A percentile compares a stretch with the other conserved stretches of the same genome.
Evolutionary conservation across 2,113 vertebrate species (phyloP).

Genomic region (Toxostoma redivivum): DNA sequence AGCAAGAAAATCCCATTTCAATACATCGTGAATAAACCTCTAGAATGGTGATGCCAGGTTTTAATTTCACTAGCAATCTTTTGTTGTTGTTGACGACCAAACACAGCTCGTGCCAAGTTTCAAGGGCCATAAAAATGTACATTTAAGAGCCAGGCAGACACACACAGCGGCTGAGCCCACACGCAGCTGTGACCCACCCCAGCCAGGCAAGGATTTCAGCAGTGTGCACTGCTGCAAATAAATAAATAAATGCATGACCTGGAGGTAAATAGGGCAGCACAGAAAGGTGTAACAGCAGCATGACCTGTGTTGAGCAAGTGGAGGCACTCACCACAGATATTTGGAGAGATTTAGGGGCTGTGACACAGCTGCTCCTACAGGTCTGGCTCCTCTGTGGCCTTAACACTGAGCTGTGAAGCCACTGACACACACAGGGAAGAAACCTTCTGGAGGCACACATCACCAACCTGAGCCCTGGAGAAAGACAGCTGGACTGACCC

Average conservation of each 20-base stretch:
- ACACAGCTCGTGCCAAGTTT: not conserved
- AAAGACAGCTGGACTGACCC: not conserved
- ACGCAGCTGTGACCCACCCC: not conserved
- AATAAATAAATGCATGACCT: not conserved
- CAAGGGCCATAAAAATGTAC: not conserved
- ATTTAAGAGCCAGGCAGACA: not conserved
- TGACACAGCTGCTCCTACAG: not conserved
- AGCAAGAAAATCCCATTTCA: constrained; percentile 24
- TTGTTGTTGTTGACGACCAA: not conserved
- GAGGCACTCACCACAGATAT: not conserved
- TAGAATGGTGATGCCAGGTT: not conserved
- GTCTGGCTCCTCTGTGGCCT: not conserved
- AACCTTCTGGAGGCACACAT: not conserved
- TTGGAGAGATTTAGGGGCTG: not conserved
- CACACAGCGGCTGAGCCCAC: not conserved
- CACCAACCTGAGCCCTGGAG: not conserved
- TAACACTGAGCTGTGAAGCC: fast-evolving
- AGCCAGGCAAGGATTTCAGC: not conserved
- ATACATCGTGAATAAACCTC: not conserved
- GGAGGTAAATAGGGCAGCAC: not conserved
- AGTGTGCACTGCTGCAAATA: not conserved
- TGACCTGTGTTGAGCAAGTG: fast-evolving
- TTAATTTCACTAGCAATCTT: constrained; percentile 1
- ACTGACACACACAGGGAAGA: fast-evolving
- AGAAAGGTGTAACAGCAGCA: fast-evolving